Conservation (phyloP, 2,888 invertebrate genomes). For the Platycheirus rosarum region DNA sequence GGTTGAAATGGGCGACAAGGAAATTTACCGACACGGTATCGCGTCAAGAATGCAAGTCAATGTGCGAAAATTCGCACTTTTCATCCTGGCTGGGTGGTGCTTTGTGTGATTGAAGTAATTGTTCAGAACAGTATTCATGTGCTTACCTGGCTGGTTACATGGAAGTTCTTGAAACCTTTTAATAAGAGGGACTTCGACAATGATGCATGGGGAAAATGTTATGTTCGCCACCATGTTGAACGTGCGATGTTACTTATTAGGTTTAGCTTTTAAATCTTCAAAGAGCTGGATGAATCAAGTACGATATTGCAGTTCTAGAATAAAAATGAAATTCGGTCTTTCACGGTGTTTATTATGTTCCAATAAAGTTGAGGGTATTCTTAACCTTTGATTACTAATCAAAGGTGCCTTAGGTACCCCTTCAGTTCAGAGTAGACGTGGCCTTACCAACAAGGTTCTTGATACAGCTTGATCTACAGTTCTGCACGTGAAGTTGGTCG, state of each 20-base stretch:
- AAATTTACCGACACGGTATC: constrained; percentile 37
- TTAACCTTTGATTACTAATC: too few species aligned
- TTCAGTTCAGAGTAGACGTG: too few species aligned
- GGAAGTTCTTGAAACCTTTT: not conserved
- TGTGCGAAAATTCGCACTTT: constrained; percentile 70
- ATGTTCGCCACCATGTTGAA: not conserved
- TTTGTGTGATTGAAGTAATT: constrained; percentile 39
- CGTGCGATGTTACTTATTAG: constrained; percentile 22
- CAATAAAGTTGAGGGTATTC: too few species aligned
- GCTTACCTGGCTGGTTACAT: not conserved
- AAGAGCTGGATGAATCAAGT: constrained; percentile 1
- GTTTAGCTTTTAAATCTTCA: constrained; percentile 13
- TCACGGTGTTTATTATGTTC: too few species aligned
- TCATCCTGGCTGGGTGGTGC: constrained; percentile 23
- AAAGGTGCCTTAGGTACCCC: too few species aligned
- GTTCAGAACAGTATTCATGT: constrained; percentile 15
- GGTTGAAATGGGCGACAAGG: constrained; percentile 52
- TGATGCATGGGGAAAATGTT: not conserved
- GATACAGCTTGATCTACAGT: too few species aligned
- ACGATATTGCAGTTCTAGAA: not conserved
- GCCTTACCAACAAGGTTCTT: too few species aligned
- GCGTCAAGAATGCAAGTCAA: constrained; percentile 59
- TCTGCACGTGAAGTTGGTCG: too few species aligned
- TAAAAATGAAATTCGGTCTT: too few species aligned
- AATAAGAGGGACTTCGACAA: not conserved